Evolutionary conservation across 2,113 vertebrate species (phyloP).

Genomic region (Misgurnus anguillicaudatus): DNA sequence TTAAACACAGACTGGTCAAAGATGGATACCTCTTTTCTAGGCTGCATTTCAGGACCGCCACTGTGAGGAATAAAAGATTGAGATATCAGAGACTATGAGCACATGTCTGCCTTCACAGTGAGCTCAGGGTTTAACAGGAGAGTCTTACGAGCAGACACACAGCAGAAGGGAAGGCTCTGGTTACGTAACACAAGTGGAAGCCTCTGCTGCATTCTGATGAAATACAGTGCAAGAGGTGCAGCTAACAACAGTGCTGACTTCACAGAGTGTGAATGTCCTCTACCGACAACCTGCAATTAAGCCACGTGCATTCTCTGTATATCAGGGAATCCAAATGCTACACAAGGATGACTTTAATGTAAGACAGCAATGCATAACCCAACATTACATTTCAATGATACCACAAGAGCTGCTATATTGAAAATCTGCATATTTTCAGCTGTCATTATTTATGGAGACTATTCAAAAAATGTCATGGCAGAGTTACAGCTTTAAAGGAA

Average conservation of each 20-base stretch:
- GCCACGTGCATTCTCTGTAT: too few relatives aligned
- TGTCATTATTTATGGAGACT: too few relatives aligned
- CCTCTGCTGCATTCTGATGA: background rate
- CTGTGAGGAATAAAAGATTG: background rate
- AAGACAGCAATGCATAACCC: too few relatives aligned
- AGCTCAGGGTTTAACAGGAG: background rate
- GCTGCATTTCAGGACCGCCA: background rate
- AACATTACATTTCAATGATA: too few relatives aligned
- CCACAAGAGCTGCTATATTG: too few relatives aligned
- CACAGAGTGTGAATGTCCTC: constrained; percentile 12
- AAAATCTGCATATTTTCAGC: too few relatives aligned
- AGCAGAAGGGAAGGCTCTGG: background rate
- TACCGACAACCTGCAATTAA: background rate
- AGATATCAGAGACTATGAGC: background rate
- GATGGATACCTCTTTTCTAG: constrained; percentile 24
- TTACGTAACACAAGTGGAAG: background rate
- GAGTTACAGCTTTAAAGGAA: too few relatives aligned
- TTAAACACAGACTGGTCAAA: constrained; percentile 31
- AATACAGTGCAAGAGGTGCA: constrained; percentile 10
- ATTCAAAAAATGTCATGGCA: too few relatives aligned
- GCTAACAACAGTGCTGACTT: background rate
- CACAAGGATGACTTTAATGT: too few relatives aligned
- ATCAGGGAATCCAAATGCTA: too few relatives aligned
- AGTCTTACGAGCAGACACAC: background rate
- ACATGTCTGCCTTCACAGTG: background rate